phyloP scores from a whole-genome alignment of 2,888 invertebrate species.

The Dynastes grantii region DNA sequence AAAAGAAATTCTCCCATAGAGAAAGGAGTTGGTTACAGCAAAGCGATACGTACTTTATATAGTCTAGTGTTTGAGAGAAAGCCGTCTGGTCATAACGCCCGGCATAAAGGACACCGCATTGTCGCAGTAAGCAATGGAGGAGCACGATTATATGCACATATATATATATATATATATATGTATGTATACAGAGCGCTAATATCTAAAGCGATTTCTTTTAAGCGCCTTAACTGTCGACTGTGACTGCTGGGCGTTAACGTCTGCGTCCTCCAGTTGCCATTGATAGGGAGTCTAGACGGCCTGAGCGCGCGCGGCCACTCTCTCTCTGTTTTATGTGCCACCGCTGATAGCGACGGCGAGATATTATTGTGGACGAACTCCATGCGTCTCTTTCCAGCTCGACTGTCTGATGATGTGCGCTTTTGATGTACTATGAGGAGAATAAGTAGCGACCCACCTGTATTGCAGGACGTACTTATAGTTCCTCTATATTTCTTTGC shows the following conservation, averaged over 20 bases:
- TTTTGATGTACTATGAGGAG: too few species aligned
- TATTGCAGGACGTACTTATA: too few species aligned
- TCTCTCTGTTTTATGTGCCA: neutral
- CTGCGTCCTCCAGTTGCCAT: slow-evolving; percentile 25
- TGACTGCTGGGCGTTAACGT: slow-evolving; percentile 43
- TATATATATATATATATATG: neutral
- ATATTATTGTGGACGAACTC: slow-evolving; percentile 27
- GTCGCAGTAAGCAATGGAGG: too few species aligned
- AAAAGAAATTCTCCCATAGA: too few species aligned
- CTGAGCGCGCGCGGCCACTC: too few species aligned
- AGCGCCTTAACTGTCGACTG: slow-evolving; percentile 36
- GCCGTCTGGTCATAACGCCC: too few species aligned
- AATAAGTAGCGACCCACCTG: too few species aligned
- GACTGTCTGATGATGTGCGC: neutral
- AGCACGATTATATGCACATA: neutral
- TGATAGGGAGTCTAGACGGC: slow-evolving; percentile 41
- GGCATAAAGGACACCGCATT: too few species aligned
- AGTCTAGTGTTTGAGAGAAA: too few species aligned
- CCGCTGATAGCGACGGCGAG: slow-evolving; percentile 37
- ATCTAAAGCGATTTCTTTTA: slow-evolving; percentile 37
- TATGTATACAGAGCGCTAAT: neutral
- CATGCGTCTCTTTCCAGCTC: neutral
- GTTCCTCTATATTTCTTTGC: too few species aligned
- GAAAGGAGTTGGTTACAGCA: too few species aligned
- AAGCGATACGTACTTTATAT: too few species aligned